Base-by-base conservation (phyloP, 1,140 invertebrate species). In the Tetragnatha versicolor region DNA sequence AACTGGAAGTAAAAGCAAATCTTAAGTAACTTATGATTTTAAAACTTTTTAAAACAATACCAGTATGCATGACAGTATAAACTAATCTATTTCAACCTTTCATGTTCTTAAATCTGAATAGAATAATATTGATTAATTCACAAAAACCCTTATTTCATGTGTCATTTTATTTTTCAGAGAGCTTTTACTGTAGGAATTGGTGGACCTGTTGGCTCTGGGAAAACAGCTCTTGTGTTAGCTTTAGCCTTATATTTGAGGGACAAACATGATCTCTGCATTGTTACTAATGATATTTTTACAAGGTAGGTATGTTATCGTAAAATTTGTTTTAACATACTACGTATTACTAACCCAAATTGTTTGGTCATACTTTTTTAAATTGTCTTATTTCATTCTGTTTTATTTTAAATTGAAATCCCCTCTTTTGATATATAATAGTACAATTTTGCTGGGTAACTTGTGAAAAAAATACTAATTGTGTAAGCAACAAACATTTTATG, bases 251-350 rank as follows among this genome's bases (percentile, higher is more conserved):
- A 83, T 47, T 53, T 87, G 17, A 61, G 84, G 60, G 83, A 85
- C 6, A 68, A 73, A 3, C 80, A 83, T 45, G 82, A 81, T 33
- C 76, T 87, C 0, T 86, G 85, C 82, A 85, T 87, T 25, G 84
- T 87, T 37, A 86, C 85, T 2, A 87, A 87, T 79, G 86, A 87
- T 79, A 86, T 86, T 53, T 86, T 85, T 72, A 86, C 85, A 22
- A 84, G 85, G 85, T 85, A 79, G 68, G 22, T 45, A 22, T 58
- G n/a, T 39, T n/a, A n/a, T n/a, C 22, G 29, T 22, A 29, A 68
- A 45, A n/a, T 47, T 39, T 68, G 3, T 45, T 25, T 42, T 63
- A 3, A 55, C n/a, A n/a, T n/a, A n/a, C n/a, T n/a, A n/a, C n/a
- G n/a, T n/a, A n/a, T 42, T 1, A 0, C 17, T 42, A 0, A 42